phyloP scores from a whole-genome alignment of 2,113 vertebrate genomes.

The Onychostruthus taczanowskii region DNA sequence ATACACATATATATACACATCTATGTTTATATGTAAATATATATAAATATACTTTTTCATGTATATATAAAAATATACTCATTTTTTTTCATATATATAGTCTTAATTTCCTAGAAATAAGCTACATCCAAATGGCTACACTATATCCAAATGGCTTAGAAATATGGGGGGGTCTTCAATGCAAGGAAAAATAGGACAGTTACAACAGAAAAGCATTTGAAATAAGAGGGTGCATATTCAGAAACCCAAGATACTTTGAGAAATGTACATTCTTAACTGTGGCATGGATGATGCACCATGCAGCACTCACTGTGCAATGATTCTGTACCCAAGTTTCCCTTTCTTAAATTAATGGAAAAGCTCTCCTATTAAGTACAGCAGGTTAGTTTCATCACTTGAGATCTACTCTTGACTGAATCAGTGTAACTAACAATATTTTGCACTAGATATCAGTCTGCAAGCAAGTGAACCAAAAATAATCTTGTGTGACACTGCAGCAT shows the following conservation, averaged over 20 bases:
- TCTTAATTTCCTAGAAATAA: not conserved
- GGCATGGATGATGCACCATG: not conserved
- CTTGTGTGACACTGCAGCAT: not conserved
- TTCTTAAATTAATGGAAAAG: not conserved
- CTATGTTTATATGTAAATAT: not conserved
- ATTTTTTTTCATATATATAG: not conserved
- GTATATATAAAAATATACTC: too few relatives aligned
- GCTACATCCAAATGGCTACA: not conserved
- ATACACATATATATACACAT: not conserved
- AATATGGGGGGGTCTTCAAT: not conserved
- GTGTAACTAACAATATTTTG: not conserved
- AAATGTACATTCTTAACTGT: not conserved
- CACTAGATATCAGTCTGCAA: not conserved
- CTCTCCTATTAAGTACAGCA: not conserved
- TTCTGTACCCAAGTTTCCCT: not conserved
- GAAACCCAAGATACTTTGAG: not conserved
- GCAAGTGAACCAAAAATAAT: not conserved
- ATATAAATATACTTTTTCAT: not conserved
- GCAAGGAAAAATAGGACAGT: not conserved
- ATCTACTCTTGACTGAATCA: not conserved
- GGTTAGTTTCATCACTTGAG: not conserved
- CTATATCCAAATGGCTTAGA: not conserved
- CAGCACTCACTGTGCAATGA: not conserved
- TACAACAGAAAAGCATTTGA: not conserved
- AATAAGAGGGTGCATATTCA: not conserved